Percentiles rank a stretch among this genome's conserved stretches.
phyloP scores from a whole-genome alignment of 2,888 invertebrate genomes.

The Rapana venosa region DNA sequence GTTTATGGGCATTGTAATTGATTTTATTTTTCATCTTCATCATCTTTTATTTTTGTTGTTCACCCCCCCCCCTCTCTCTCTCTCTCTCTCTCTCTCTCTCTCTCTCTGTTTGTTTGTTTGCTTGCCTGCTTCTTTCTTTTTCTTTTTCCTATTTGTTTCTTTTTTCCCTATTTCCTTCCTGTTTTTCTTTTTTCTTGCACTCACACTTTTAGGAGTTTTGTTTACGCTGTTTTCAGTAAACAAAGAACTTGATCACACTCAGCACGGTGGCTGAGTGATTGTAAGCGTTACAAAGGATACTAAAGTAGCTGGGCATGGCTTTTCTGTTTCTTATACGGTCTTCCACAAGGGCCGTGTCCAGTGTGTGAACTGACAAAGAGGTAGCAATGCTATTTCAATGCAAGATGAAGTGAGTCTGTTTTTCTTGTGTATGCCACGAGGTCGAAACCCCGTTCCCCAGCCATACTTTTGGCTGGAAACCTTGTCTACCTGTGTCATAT shows the following conservation, averaged over 20 bases:
- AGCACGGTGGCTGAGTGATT: neutral
- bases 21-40: neutral
- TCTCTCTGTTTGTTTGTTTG: neutral
- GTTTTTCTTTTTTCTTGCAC: neutral
- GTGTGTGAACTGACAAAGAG: neutral
- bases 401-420: too few relatives aligned
- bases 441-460: too few relatives aligned
- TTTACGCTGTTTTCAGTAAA: neutral
- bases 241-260: neutral
- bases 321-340: neutral
- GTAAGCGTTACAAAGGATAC: neutral
- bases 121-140: neutral
- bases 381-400: neutral
- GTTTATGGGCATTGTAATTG: neutral
- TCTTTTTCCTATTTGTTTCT: neutral
- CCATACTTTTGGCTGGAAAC: too few relatives aligned
- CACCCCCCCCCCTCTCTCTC: constrained; percentile 22
- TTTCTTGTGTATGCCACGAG: too few relatives aligned
- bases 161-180: neutral
- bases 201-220: neutral
- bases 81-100: constrained; percentile 36
- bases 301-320: neutral
- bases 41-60: too few relatives aligned
- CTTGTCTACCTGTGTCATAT: too few relatives aligned
- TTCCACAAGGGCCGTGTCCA: neutral